Conservation (phyloP, 2,797 vertebrate species). For the Pipistrellus pygmaeus region DNA sequence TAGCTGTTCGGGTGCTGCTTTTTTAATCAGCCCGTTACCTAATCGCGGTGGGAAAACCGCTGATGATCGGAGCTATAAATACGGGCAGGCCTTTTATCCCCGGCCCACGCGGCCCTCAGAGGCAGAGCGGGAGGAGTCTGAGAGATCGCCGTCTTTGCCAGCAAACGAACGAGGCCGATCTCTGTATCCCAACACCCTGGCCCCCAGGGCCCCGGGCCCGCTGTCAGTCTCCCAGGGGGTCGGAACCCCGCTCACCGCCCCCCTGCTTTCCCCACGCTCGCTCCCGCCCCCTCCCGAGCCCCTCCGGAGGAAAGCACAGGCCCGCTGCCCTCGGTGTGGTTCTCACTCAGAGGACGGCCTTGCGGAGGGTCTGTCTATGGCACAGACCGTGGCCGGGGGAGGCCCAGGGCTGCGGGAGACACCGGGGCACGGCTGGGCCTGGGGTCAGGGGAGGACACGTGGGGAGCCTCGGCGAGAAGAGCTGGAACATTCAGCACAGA, state of each 20-base stretch:
- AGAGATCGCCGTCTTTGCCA: slow-evolving; percentile 1
- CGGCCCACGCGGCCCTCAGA: background rate
- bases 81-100: background rate
- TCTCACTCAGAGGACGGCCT: background rate
- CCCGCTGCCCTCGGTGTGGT: background rate
- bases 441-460: slow-evolving; percentile 62
- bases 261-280: background rate
- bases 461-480: background rate
- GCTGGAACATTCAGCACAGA: slow-evolving; percentile 75
- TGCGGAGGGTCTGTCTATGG: too few relatives aligned
- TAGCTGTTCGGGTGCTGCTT: slow-evolving; percentile 70
- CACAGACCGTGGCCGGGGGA: too few relatives aligned
- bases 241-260: background rate
- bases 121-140: background rate
- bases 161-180: background rate
- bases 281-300: background rate
- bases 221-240: background rate
- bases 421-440: background rate
- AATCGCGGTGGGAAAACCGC: slow-evolving; percentile 53
- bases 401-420: background rate
- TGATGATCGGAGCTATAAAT: slow-evolving; percentile 43
- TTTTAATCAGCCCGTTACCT: slow-evolving; percentile 79
- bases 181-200: background rate
- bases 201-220: background rate
- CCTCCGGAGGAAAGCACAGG: background rate